Percentiles rank a stretch among this genome's conserved stretches.
phyloP scores from a whole-genome alignment of 2,797 vertebrate genomes.

The Sebastes kiyomatsui region DNA sequence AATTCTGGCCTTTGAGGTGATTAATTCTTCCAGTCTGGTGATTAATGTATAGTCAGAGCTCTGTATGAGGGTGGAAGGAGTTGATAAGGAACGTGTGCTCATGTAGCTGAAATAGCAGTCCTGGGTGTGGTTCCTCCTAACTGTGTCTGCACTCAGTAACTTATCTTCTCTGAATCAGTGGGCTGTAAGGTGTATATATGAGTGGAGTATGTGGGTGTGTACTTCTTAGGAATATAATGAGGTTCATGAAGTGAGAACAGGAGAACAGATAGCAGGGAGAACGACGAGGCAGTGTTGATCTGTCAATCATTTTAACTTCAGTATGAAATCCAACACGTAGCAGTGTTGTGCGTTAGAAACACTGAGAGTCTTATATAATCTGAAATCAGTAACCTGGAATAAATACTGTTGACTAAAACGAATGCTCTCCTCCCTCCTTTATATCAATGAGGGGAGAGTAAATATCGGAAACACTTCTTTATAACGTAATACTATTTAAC shows the following conservation, averaged over 20 bases:
- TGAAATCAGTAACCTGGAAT: not conserved
- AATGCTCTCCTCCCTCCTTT: not conserved
- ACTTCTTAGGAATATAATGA: conserved; percentile 1
- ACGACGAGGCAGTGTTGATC: not conserved
- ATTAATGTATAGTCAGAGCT: not conserved
- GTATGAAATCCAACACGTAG: not conserved
- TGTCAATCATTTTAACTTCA: not conserved
- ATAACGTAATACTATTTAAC: too few relatives aligned
- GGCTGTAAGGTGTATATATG: not conserved
- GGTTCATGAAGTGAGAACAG: not conserved
- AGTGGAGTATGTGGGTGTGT: not conserved
- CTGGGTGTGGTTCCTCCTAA: not conserved
- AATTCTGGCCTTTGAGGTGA: not conserved
- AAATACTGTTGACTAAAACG: not conserved
- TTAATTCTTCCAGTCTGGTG: not conserved
- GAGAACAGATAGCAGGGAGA: not conserved
- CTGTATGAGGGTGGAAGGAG: not conserved
- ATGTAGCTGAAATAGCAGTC: not conserved
- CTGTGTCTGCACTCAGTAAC: not conserved
- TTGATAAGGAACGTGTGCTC: not conserved
- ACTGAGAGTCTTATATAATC: not conserved
- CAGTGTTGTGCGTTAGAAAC: not conserved
- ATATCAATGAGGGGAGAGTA: not conserved
- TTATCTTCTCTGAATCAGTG: conserved; percentile 29
- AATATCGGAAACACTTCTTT: not conserved